These are phyloP conservation scores for Drosophila lutescens DNA, from an alignment of 2,888 invertebrate species.

Conservation along the genomic window DNA sequence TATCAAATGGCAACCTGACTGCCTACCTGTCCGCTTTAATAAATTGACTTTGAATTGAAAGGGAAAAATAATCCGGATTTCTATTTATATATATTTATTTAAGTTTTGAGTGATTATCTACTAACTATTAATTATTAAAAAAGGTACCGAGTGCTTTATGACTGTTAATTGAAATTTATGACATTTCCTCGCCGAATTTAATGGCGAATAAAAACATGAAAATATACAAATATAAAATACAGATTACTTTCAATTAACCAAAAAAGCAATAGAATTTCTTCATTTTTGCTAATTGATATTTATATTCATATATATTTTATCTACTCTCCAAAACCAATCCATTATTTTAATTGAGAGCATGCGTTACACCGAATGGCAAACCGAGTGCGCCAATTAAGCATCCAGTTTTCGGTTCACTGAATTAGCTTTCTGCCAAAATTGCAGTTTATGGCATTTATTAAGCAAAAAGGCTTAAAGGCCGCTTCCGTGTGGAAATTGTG, in stretches of 20 bases:
- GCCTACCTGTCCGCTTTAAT: slow-evolving; percentile 4
- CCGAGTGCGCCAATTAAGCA: background rate
- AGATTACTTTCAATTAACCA: background rate
- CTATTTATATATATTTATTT: too few relatives aligned
- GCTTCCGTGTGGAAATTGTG: slow-evolving; percentile 75
- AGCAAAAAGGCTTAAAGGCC: slow-evolving; percentile 32
- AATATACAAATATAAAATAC: background rate
- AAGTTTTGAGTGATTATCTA: too few relatives aligned
- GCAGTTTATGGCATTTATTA: slow-evolving; percentile 45
- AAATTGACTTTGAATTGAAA: slow-evolving; percentile 20
- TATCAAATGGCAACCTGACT: slow-evolving; percentile 36
- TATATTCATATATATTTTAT: background rate
- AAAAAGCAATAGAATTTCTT: background rate
- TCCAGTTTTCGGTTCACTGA: background rate
- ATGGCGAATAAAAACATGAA: background rate
- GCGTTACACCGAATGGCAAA: background rate
- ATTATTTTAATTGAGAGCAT: background rate
- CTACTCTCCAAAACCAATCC: background rate
- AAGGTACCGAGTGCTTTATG: background rate
- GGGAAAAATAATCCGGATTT: too few relatives aligned
- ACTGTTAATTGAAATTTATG: background rate
- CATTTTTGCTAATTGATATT: background rate
- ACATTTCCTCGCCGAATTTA: background rate
- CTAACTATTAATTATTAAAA: too few relatives aligned
- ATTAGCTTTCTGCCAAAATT: slow-evolving; percentile 18